These are phyloP conservation scores for Drosophila antonietae DNA, from an alignment of 2,888 invertebrate genomes.

Conservation along the genomic window DNA sequence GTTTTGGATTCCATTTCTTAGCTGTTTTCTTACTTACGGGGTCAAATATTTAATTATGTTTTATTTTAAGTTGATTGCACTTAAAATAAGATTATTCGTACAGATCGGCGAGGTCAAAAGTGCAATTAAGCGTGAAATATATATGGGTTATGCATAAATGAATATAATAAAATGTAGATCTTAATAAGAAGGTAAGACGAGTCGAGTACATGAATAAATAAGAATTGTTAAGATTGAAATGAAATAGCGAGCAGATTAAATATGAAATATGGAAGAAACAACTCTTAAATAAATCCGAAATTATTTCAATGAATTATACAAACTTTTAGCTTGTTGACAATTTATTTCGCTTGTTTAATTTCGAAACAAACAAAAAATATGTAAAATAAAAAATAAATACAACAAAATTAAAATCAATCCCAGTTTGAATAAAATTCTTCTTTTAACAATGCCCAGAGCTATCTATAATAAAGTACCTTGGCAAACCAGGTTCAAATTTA, in stretches of 20 bases:
- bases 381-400: neutral
- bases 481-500: constrained; percentile 14
- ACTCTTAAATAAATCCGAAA: neutral
- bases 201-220: constrained; percentile 5
- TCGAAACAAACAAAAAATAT: neutral
- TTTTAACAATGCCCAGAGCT: neutral
- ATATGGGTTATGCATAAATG: neutral
- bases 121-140: constrained; percentile 8
- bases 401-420: neutral
- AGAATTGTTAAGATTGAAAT: constrained; percentile 2
- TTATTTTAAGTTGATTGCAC: constrained; percentile 29
- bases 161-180: neutral
- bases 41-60: constrained; percentile 33
- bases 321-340: neutral
- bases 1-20: constrained; percentile 35
- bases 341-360: neutral
- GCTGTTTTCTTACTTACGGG: neutral
- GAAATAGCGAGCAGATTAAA: neutral
- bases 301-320: neutral
- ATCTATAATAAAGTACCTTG: neutral
- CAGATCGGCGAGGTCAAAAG: neutral
- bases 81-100: neutral
- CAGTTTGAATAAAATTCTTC: neutral
- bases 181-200: neutral
- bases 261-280: neutral